These are phyloP conservation scores for Hedya salicella DNA, from an alignment of 2,888 invertebrate genomes.

Conservation along the genomic window DNA sequence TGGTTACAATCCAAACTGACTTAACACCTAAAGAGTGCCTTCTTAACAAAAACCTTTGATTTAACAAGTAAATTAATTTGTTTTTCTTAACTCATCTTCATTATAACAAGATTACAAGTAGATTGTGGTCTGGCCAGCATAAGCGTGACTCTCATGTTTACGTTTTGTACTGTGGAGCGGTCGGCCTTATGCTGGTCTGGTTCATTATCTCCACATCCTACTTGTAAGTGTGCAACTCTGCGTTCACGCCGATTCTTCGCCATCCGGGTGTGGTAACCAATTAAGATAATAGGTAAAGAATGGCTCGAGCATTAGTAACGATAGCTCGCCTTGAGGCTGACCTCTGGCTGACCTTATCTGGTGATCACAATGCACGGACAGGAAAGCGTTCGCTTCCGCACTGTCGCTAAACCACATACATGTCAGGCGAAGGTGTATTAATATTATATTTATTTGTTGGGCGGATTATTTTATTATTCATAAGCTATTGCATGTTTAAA, in stretches of 20 bases:
- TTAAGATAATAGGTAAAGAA: slow-evolving; percentile 40
- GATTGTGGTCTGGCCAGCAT: background rate
- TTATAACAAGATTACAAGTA: slow-evolving; percentile 1
- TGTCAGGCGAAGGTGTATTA: slow-evolving; percentile 4
- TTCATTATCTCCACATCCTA: slow-evolving; percentile 5
- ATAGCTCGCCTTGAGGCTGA: slow-evolving; percentile 39
- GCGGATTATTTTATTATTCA: background rate
- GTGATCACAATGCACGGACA: slow-evolving; percentile 40
- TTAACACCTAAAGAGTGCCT: slow-evolving; percentile 4
- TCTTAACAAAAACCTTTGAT: slow-evolving; percentile 13
- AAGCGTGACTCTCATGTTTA: background rate
- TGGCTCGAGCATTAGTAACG: slow-evolving; percentile 40
- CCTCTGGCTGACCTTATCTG: slow-evolving; percentile 41
- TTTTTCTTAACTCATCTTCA: slow-evolving; percentile 4
- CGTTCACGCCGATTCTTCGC: slow-evolving; percentile 7
- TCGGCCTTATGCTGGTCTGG: background rate
- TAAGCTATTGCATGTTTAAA: too few relatives aligned
- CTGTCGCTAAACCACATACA: slow-evolving; percentile 9
- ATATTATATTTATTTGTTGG: slow-evolving; percentile 7
- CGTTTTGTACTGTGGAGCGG: background rate
- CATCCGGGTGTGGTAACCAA: slow-evolving; percentile 39
- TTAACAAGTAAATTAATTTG: slow-evolving; percentile 7
- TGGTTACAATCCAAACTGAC: slow-evolving; percentile 19
- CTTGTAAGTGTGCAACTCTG: slow-evolving; percentile 14
- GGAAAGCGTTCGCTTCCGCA: slow-evolving; percentile 41